Conservation (phyloP, 2,113 vertebrate genomes). For the Pseudopodoces humilis region DNA sequence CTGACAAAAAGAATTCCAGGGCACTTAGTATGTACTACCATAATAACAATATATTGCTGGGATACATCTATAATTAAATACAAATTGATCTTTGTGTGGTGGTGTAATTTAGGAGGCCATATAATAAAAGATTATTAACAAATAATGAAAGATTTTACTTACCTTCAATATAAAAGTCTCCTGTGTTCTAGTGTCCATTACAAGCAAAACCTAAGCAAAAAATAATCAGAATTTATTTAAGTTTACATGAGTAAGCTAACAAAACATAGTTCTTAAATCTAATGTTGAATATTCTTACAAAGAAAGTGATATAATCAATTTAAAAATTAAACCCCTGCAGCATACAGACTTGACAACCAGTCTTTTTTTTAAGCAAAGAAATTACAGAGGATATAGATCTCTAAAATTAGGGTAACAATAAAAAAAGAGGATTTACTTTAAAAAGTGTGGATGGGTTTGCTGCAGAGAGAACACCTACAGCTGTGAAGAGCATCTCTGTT, state of each 20-base stretch:
- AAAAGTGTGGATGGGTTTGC: background rate
- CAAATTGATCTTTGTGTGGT: background rate
- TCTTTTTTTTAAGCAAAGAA: background rate
- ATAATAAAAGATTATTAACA: background rate
- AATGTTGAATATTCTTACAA: background rate
- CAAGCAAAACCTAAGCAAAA: conserved; percentile 89
- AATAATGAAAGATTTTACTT: conserved; percentile 65
- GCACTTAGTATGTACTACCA: background rate
- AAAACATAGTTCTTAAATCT: background rate
- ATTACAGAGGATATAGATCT: background rate
- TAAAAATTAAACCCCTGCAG: background rate
- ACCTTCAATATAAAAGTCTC: conserved; percentile 98
- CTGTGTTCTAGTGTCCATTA: conserved; percentile 94
- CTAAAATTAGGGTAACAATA: background rate
- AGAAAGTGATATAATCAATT: background rate
- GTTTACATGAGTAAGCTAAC: background rate
- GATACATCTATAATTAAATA: background rate
- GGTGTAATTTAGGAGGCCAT: background rate
- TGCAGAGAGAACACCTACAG: background rate
- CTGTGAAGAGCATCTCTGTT: background rate
- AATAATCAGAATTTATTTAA: conserved; percentile 4
- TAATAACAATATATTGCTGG: background rate
- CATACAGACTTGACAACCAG: background rate
- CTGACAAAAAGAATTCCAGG: background rate
- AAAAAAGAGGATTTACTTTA: background rate